Conservation (phyloP, 2,888 invertebrate species). For the Caenorhabditis sp. region DNA sequence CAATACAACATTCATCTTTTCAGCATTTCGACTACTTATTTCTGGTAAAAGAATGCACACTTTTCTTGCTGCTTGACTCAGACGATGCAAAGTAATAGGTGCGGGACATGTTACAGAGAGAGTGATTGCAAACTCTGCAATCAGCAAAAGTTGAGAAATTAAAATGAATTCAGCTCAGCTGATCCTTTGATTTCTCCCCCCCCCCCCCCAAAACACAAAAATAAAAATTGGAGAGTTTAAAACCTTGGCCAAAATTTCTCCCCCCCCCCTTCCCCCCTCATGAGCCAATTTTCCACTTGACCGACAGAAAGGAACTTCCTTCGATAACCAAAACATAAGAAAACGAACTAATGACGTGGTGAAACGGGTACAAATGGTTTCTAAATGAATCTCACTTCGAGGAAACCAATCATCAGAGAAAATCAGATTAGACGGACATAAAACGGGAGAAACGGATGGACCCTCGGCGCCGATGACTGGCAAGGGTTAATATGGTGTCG, state of each 20-base stretch:
- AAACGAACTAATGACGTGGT: slow-evolving; percentile 10
- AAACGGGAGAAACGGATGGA: not conserved
- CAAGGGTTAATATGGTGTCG: slow-evolving; percentile 2
- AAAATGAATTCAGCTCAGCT: too few species aligned
- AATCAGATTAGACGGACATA: not conserved
- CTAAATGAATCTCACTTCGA: not conserved
- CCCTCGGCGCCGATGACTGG: not conserved
- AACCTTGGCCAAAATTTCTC: too few species aligned
- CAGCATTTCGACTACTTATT: not conserved
- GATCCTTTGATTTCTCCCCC: too few species aligned
- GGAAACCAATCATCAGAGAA: slow-evolving; percentile 22
- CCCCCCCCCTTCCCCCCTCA: too few species aligned
- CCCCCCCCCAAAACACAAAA: too few species aligned
- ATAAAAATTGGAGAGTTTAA: too few species aligned
- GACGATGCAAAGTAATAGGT: too few species aligned
- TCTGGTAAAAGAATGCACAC: too few species aligned
- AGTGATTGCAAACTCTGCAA: not conserved
- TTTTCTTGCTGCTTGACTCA: too few species aligned
- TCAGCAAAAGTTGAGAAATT: too few species aligned
- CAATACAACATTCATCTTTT: not conserved
- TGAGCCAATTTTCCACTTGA: not conserved
- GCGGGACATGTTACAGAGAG: too few species aligned
- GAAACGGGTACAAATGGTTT: not conserved
- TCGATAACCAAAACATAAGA: too few species aligned
- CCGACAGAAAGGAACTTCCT: not conserved